Percentiles rank a stretch among this genome's conserved stretches.
These are phyloP conservation scores for Pitta sordida DNA, from an alignment of 2,113 vertebrate species.

Conservation along the genomic window DNA sequence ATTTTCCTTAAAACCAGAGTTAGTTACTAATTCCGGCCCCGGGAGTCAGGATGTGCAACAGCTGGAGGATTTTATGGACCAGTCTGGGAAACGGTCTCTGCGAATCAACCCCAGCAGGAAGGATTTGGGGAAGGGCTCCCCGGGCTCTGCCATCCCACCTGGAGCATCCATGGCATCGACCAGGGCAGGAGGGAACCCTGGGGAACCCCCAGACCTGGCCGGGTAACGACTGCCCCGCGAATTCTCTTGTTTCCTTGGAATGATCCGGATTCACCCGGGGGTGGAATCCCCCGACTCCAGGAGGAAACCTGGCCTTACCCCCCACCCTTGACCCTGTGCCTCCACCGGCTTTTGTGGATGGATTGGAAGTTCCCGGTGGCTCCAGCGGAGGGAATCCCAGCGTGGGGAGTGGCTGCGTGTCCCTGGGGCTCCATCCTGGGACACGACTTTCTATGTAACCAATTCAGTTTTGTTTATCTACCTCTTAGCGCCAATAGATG, in stretches of 20 bases:
- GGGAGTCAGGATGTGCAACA: rapidly evolving
- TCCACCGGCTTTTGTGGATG: not conserved
- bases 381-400: not conserved
- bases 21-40: not conserved
- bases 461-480: slow-evolving; percentile 87
- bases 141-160: not conserved
- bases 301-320: not conserved
- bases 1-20: not conserved
- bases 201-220: rapidly evolving
- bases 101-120: not conserved
- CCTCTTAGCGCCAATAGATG: slow-evolving; percentile 87
- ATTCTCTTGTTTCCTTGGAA: too few relatives aligned
- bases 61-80: not conserved
- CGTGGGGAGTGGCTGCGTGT: not conserved
- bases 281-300: not conserved
- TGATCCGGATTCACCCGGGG: not conserved
- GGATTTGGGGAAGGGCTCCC: not conserved
- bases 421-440: not conserved
- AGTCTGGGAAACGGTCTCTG: not conserved
- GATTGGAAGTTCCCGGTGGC: not conserved
- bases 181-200: rapidly evolving
- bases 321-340: not conserved
- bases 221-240: too few relatives aligned
- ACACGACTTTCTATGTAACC: not conserved
- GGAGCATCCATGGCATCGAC: not conserved